Conservation (phyloP, 2,888 invertebrate species). For the Peribatodes rhomboidaria region DNA sequence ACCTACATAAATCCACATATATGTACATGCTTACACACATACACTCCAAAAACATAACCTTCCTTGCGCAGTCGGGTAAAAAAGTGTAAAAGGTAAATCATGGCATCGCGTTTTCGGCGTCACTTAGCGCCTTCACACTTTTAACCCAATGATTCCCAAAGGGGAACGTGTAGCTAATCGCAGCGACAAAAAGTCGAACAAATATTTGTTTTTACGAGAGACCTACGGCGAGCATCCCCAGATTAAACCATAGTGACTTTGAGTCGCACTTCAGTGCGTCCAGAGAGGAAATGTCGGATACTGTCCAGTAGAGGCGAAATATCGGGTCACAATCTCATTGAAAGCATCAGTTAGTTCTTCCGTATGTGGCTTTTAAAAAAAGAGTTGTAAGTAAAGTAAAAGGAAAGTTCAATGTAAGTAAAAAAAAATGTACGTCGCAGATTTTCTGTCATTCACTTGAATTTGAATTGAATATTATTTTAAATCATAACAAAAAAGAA, state of each 20-base stretch:
- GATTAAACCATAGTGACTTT: conserved; percentile 15
- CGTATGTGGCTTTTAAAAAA: not conserved
- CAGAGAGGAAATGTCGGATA: not conserved
- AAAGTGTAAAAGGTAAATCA: conserved; percentile 42
- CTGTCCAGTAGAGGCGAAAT: conserved; percentile 2
- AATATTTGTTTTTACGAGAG: conserved; percentile 75
- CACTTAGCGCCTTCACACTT: conserved; percentile 48
- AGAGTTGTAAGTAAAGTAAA: too few relatives aligned
- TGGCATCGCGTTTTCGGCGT: conserved; percentile 27
- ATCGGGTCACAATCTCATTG: not conserved
- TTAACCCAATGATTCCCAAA: conserved; percentile 43
- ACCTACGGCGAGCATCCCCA: conserved; percentile 37
- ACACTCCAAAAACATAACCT: conserved; percentile 10
- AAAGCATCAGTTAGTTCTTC: not conserved
- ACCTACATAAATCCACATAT: too few relatives aligned
- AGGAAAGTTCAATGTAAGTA: too few relatives aligned
- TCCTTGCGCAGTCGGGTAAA: too few relatives aligned
- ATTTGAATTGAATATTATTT: too few relatives aligned
- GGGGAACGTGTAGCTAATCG: conserved; percentile 55
- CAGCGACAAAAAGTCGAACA: conserved; percentile 60
- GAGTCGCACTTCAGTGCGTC: conserved; percentile 22
- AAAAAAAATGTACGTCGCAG: too few relatives aligned
- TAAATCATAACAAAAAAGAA: too few relatives aligned
- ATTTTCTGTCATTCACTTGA: too few relatives aligned
- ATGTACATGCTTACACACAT: too few relatives aligned